Evolutionary conservation across 1,140 invertebrate species (phyloP).

Genomic region (Listronotus bonariensis): DNA sequence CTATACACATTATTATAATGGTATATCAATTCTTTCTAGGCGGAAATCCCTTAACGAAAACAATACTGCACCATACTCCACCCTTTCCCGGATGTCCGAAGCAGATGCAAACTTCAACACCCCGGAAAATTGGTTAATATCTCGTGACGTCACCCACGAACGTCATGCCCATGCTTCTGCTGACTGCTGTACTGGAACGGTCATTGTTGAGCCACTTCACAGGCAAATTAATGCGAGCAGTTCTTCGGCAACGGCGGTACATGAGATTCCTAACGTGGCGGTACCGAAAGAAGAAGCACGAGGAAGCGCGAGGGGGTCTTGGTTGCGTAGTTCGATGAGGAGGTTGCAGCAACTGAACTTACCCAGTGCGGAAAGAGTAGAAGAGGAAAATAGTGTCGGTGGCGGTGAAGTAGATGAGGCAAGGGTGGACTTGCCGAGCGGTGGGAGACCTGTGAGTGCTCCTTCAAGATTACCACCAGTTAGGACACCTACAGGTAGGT

Average conservation of each 20-base stretch:
- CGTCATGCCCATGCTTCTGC: slow-evolving; percentile 43
- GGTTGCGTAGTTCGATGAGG: slow-evolving; percentile 54
- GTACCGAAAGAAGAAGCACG: slow-evolving; percentile 28
- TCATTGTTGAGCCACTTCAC: slow-evolving; percentile 40
- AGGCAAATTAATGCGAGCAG: slow-evolving; percentile 20
- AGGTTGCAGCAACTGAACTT: slow-evolving; percentile 49
- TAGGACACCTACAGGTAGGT: no score
- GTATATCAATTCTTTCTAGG: slow-evolving; percentile 5
- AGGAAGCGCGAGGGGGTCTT: slow-evolving; percentile 35
- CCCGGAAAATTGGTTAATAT: slow-evolving; percentile 23
- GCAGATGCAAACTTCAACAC: slow-evolving; percentile 15
- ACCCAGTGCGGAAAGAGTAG: slow-evolving; percentile 26
- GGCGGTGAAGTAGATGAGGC: neutral
- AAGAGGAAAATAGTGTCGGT: neutral
- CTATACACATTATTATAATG: neutral
- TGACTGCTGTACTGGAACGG: slow-evolving; percentile 48
- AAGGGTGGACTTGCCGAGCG: no score
- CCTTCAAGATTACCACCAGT: no score
- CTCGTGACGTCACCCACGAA: slow-evolving; percentile 37
- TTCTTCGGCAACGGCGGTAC: slow-evolving; percentile 35
- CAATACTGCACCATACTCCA: slow-evolving; percentile 4
- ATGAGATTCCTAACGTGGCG: slow-evolving; percentile 25
- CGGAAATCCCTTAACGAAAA: slow-evolving; percentile 24
- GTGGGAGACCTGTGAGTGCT: no score
- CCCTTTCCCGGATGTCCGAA: slow-evolving; percentile 23